These are phyloP conservation scores for Hylaea fasciaria DNA, from an alignment of 2,888 invertebrate species.

Conservation along the genomic window DNA sequence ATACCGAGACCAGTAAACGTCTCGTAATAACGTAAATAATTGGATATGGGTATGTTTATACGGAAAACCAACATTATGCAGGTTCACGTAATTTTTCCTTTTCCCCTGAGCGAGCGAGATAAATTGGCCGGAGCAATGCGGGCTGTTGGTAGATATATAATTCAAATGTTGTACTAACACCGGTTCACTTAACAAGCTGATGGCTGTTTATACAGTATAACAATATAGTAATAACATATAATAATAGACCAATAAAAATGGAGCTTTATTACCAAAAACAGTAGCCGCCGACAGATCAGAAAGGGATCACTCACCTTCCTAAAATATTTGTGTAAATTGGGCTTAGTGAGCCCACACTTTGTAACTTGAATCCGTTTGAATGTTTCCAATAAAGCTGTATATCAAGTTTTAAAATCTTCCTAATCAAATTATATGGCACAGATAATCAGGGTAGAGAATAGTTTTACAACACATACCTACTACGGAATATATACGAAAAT, in stretches of 20 bases:
- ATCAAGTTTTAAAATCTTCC: not conserved
- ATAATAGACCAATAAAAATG: not conserved
- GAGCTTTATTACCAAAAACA: not conserved
- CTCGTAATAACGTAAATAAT: slow-evolving; percentile 24
- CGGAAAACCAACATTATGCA: slow-evolving; percentile 15
- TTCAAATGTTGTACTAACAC: not conserved
- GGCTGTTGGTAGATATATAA: not conserved
- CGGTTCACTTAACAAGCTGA: not conserved
- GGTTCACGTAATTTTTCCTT: slow-evolving; percentile 28
- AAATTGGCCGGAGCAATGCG: slow-evolving; percentile 14
- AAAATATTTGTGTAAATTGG: too few relatives aligned
- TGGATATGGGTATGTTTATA: slow-evolving; percentile 5
- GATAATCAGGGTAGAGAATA: too few relatives aligned
- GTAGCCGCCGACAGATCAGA: not conserved
- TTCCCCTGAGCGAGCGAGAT: slow-evolving; percentile 11
- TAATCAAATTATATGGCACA: not conserved
- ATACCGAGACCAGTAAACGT: slow-evolving; percentile 16
- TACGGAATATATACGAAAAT: too few relatives aligned
- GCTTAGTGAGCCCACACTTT: not conserved
- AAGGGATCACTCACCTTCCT: not conserved
- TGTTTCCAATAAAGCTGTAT: not conserved
- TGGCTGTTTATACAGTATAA: not conserved
- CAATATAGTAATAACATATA: not conserved
- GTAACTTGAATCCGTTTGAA: not conserved
- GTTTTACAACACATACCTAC: too few relatives aligned